Percentiles rank a stretch among this genome's conserved stretches.
Evolutionary conservation across 2,797 vertebrate genomes (phyloP).

Genomic region (Rallus crepitans): DNA sequence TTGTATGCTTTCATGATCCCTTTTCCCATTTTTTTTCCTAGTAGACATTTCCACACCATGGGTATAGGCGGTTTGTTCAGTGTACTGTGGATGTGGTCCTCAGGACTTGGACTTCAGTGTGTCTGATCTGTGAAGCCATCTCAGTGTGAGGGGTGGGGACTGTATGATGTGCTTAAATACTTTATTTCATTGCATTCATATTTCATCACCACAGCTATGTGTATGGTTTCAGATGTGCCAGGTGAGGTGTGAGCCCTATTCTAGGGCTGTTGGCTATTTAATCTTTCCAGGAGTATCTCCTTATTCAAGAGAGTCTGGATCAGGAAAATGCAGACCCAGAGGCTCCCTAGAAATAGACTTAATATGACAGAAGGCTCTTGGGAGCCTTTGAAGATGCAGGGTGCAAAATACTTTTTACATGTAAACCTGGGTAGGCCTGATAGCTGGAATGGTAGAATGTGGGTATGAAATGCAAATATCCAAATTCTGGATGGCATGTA

Average conservation of each 20-base stretch:
- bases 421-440: not conserved
- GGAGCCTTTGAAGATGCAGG: not conserved
- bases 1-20: rapidly evolving
- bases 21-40: not conserved
- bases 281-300: not conserved
- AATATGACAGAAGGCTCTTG: not conserved
- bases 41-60: rapidly evolving
- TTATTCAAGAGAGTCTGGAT: not conserved
- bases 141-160: not conserved
- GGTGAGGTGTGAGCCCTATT: not conserved
- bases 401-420: not conserved
- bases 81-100: not conserved
- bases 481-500: not conserved
- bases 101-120: not conserved
- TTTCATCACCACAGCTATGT: not conserved
- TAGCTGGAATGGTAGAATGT: not conserved
- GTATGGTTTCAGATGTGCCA: not conserved
- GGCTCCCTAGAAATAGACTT: not conserved
- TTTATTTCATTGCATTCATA: not conserved
- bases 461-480: not conserved
- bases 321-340: not conserved
- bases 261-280: not conserved
- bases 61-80: not conserved
- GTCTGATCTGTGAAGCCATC: not conserved
- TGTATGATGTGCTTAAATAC: not conserved